These are phyloP conservation scores for Eurystomus glaucurus DNA, from an alignment of 2,797 vertebrate genomes.

Conservation along the genomic window DNA sequence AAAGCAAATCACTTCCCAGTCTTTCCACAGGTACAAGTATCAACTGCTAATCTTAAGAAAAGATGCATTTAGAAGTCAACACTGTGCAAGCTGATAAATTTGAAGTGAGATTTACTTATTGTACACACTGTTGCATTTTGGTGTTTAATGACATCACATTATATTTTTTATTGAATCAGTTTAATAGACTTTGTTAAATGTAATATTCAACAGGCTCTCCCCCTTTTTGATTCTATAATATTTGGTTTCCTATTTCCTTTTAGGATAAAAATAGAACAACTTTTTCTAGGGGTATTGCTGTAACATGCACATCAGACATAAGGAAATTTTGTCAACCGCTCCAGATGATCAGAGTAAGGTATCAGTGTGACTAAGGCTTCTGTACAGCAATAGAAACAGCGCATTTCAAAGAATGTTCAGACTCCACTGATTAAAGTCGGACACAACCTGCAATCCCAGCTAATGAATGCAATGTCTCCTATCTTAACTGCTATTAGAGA, in stretches of 20 bases:
- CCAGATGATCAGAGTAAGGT: background rate
- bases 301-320: background rate
- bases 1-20: background rate
- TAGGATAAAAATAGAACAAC: background rate
- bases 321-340: background rate
- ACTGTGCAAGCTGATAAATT: background rate
- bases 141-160: background rate
- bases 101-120: background rate
- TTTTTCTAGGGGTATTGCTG: background rate
- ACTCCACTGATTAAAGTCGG: background rate
- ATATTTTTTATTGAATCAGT: background rate
- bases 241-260: background rate
- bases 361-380: background rate
- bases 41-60: background rate
- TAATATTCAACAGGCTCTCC: background rate
- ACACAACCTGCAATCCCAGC: background rate
- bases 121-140: background rate
- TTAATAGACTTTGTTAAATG: background rate
- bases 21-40: background rate
- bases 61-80: background rate
- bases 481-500: background rate
- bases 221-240: background rate
- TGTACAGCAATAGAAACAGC: background rate
- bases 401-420: background rate
- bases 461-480: background rate